Evolutionary conservation across 2,888 invertebrate species (phyloP).

Genomic region (Agrotis exclamationis): DNA sequence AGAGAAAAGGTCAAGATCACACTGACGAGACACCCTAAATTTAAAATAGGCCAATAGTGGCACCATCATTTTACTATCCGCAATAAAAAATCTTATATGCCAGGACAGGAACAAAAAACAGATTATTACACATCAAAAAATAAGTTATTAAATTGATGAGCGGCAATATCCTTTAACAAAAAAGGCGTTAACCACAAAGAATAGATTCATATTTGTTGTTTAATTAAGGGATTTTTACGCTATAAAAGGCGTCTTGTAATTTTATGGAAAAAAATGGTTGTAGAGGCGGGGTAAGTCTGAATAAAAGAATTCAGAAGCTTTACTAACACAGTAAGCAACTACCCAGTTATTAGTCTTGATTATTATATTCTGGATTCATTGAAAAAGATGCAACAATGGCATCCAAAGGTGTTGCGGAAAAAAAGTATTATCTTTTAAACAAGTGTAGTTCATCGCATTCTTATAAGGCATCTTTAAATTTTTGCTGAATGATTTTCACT

Average conservation of each 20-base stretch:
- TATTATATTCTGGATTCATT: background rate
- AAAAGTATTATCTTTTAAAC: background rate
- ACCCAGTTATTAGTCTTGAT: slow-evolving; percentile 20
- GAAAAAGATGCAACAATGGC: background rate
- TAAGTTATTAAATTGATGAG: slow-evolving; percentile 87
- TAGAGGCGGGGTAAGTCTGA: slow-evolving; percentile 65
- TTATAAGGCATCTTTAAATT: too few species aligned
- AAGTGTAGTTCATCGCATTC: background rate
- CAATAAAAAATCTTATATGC: slow-evolving; percentile 60
- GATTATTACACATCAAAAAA: slow-evolving; percentile 80
- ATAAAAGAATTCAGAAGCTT: slow-evolving; percentile 76
- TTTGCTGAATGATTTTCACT: background rate
- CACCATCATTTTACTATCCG: slow-evolving; percentile 49
- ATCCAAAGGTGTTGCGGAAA: background rate
- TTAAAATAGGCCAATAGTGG: slow-evolving; percentile 42
- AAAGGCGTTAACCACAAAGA: slow-evolving; percentile 86
- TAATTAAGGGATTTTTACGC: slow-evolving; percentile 88
- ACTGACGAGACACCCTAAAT: slow-evolving; percentile 14
- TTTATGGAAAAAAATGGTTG: slow-evolving; percentile 61
- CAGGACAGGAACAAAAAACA: slow-evolving; percentile 70
- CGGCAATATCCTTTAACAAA: slow-evolving; percentile 83
- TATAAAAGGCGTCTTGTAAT: slow-evolving; percentile 82
- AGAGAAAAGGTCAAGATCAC: slow-evolving; percentile 26
- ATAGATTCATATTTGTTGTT: slow-evolving; percentile 85
- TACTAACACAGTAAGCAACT: slow-evolving; percentile 64